Percentiles rank a stretch among this genome's conserved stretches.
phyloP scores from a whole-genome alignment of 1,140 invertebrate species.

The Eupeodes corollae region DNA sequence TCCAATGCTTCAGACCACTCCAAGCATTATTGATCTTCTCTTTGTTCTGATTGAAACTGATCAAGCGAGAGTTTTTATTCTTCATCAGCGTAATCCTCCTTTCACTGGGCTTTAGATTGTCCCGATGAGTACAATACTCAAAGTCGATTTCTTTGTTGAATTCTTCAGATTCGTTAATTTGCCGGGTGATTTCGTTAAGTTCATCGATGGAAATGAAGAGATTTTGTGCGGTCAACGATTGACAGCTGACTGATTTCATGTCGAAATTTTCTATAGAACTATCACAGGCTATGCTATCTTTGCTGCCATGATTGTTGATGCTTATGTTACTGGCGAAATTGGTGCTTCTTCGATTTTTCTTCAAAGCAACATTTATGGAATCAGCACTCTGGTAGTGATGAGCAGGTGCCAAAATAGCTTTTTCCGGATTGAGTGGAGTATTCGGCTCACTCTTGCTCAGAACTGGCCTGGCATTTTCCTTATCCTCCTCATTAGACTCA shows the following conservation, averaged over 20 bases:
- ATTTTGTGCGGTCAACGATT: constrained; percentile 30
- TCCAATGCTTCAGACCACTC: constrained; percentile 42
- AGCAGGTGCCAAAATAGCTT: constrained; percentile 15
- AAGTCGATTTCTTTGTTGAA: constrained; percentile 30
- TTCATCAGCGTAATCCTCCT: constrained; percentile 31
- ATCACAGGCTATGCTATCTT: constrained; percentile 8
- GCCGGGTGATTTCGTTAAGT: constrained; percentile 30
- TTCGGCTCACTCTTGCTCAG: constrained; percentile 9
- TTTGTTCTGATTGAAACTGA: constrained; percentile 35
- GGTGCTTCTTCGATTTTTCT: constrained; percentile 3
- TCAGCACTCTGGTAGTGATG: constrained; percentile 25
- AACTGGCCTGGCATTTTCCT: constrained; percentile 14
- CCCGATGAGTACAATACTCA: constrained; percentile 32
- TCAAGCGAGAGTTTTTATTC: constrained; percentile 30
- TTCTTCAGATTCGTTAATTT: constrained; percentile 35
- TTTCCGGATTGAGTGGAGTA: constrained; percentile 7
- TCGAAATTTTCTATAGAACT: constrained; percentile 23
- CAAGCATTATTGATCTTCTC: constrained; percentile 41
- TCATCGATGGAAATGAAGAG: constrained; percentile 35
- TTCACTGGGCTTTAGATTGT: constrained; percentile 29
- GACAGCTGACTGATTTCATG: constrained; percentile 33
- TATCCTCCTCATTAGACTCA: constrained; percentile 12
- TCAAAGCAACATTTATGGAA: constrained; percentile 12
- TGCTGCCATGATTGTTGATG: constrained; percentile 6
- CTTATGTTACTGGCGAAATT: constrained; percentile 8